phyloP scores from a whole-genome alignment of 92 coral and sea anemone genomes.

The Actinostola sp. region DNA sequence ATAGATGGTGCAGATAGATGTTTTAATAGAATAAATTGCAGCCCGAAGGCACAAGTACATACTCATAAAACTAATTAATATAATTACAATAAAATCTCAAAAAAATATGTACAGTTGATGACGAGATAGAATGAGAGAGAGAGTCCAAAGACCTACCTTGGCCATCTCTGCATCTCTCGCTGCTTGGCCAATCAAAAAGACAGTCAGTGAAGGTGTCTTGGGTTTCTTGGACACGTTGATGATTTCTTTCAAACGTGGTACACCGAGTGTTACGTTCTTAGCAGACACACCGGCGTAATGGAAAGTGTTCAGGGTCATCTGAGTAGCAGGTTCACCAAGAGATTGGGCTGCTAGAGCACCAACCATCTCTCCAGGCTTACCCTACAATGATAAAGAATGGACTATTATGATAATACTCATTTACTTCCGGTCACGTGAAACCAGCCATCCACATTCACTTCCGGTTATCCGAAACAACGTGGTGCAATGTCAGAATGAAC shows the following conservation, averaged over 20 bases:
- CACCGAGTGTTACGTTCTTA: slow-evolving; percentile 98
- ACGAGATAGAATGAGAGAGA: too few relatives aligned
- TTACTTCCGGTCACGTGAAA: too few relatives aligned
- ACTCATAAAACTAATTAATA: too few relatives aligned
- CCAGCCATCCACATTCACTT: too few relatives aligned
- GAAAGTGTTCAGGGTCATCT: slow-evolving; percentile 99
- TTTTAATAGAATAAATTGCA: too few relatives aligned
- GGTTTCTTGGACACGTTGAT: slow-evolving; percentile 98
- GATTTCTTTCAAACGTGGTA: slow-evolving; percentile 98
- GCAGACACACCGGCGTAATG: slow-evolving; percentile 99
- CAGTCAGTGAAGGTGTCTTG: slow-evolving; percentile 98
- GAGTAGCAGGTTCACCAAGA: slow-evolving; percentile 99
- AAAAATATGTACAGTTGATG: not conserved
- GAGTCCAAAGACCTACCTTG: slow-evolving; percentile 57
- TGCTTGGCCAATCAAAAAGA: slow-evolving; percentile 91
- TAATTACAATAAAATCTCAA: too few relatives aligned
- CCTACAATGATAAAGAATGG: too few relatives aligned
- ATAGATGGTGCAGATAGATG: too few relatives aligned
- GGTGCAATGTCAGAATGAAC: not conserved
- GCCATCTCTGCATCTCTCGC: slow-evolving; percentile 99
- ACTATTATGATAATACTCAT: too few relatives aligned
- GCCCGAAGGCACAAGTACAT: too few relatives aligned
- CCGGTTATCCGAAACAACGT: too few relatives aligned
- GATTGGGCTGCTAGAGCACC: slow-evolving; percentile 99
- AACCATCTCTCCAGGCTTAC: slow-evolving; percentile 99